phyloP scores from a whole-genome alignment of 2,113 vertebrate species.

The Piprites chloris region DNA sequence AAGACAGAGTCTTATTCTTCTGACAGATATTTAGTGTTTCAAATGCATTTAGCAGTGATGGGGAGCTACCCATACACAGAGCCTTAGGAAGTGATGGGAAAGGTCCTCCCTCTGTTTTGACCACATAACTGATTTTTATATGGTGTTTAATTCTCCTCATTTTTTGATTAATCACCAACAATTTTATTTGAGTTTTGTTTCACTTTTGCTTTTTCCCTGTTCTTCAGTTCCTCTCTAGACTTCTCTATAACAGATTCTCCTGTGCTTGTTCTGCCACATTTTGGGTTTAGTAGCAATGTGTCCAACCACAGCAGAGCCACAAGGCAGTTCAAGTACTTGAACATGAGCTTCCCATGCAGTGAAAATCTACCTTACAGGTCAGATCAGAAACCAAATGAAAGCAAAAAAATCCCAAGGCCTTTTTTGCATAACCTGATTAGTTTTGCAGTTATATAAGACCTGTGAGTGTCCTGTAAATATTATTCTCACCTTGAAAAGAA shows the following conservation, averaged over 20 bases:
- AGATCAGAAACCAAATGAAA: neutral
- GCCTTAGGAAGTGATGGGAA: neutral
- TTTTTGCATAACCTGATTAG: neutral
- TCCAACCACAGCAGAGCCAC: neutral
- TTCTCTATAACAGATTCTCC: neutral
- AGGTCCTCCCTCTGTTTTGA: neutral
- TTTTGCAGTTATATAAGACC: neutral
- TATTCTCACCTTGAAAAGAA: conserved; percentile 15
- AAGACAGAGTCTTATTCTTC: neutral
- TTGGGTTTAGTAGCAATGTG: neutral
- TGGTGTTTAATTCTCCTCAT: neutral
- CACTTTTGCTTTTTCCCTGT: neutral
- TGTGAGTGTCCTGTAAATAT: neutral
- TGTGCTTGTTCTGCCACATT: neutral
- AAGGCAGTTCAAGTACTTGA: neutral
- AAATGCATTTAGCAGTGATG: neutral
- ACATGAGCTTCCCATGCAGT: neutral
- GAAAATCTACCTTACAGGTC: neutral
- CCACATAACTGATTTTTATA: neutral
- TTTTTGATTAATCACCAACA: neutral
- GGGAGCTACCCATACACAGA: neutral
- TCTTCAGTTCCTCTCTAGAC: neutral
- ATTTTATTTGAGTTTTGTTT: neutral
- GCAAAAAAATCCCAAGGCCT: neutral
- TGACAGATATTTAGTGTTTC: neutral